Base-by-base conservation (phyloP, 2,113 vertebrate genomes). In the Glareola pratincola region DNA sequence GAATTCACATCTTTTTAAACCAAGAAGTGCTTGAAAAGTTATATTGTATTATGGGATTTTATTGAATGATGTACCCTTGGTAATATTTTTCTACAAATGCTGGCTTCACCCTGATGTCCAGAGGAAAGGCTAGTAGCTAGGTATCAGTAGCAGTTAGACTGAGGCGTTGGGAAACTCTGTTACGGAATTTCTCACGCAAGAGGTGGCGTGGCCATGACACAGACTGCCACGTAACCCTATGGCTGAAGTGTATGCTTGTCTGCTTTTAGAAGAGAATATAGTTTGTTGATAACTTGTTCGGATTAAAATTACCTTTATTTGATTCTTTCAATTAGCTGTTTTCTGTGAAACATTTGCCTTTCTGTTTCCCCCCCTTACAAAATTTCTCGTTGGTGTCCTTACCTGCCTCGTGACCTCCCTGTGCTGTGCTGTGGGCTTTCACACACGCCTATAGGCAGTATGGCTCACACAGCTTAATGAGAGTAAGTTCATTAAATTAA, bases 401-500 rank as follows among this genome's bases (percentile, higher is more conserved):
- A 93, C 96, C 96, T 97, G 81, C 90, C 63, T 96, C n/a, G 56
- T 95, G 96, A 95, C 81, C 93, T 95, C 32, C 69, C n/a, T 53
- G 36, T 88, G 56, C 91, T 92, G 68, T 97, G 87, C 88, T 96
- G 90, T 96, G 98, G 94, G 78, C 95, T 96, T 98, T 85, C 83
- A 82, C 89, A 95, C 32, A 10, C 74, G 96, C 15, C 85, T 94
- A 41, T 94, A 95, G 96, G 79, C 88, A 94, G 73, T 84, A 97
- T 83, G 98, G 94, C 95, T 98, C 96, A 97, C 96, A 97, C 97
- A 98, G 64, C 77, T 96, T 98, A 98, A 98, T 97, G 97, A 98
- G 93, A 98, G 90, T 94, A 97, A 96, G 95, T 98, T 98, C 94
- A 97, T 98, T 98, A 98, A 97, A 98, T 98, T 98, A 98, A 98